phyloP scores from a whole-genome alignment of 23 tunicate species.

The Trididemnum nubilum region DNA sequence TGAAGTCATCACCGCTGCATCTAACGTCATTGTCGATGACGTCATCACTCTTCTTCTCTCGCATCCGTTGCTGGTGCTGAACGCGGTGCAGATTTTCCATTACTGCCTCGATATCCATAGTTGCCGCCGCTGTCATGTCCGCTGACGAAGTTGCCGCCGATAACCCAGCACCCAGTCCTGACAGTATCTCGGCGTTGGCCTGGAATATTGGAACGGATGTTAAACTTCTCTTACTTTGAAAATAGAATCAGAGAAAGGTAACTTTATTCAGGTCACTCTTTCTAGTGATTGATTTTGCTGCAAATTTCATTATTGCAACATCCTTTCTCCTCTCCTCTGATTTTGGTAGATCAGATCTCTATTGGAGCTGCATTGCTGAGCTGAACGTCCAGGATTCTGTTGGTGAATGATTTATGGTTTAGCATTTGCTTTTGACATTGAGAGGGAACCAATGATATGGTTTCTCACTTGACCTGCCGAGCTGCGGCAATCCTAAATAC shows the following conservation, averaged over 20 bases:
- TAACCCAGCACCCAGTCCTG: conserved; percentile 70
- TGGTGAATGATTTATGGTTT: too few species aligned
- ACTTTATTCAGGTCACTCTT: neutral
- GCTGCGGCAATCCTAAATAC: too few species aligned
- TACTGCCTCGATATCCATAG: conserved; percentile 87
- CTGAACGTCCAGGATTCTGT: too few species aligned
- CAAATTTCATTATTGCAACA: neutral
- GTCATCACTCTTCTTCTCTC: conserved; percentile 43
- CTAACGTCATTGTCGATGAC: conserved; percentile 40
- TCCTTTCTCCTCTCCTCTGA: too few species aligned
- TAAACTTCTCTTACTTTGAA: neutral
- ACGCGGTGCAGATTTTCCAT: conserved; percentile 94
- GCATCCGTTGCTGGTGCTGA: conserved; percentile 56
- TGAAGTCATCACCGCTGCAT: conserved; percentile 49
- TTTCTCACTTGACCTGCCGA: too few species aligned
- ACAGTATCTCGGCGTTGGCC: conserved; percentile 73
- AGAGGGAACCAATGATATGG: too few species aligned
- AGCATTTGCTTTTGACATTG: too few species aligned
- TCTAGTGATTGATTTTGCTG: neutral
- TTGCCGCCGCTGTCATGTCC: conserved; percentile 31
- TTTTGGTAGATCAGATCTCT: too few species aligned
- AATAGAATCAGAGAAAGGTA: neutral
- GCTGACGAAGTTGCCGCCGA: conserved; percentile 34
- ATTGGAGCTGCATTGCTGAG: too few species aligned
- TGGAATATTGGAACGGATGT: too few species aligned